Conservation (phyloP, 2,888 invertebrate species). For the Syrphus vitripennis region DNA sequence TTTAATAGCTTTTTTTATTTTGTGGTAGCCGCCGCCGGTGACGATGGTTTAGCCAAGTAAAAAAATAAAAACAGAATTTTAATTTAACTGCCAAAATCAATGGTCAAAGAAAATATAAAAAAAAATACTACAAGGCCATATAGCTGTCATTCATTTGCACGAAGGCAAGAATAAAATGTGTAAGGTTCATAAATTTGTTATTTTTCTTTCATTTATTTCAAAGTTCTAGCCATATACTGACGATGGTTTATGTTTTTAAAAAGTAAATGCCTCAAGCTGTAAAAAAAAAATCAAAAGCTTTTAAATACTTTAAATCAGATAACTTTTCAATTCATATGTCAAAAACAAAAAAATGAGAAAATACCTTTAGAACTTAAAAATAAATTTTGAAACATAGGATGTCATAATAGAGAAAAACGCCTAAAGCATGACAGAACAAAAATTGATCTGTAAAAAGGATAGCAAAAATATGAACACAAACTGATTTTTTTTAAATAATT, state of each 20-base stretch:
- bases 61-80: conserved; percentile 39
- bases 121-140: conserved; percentile 14
- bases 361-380: no score
- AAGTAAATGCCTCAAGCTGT: not conserved
- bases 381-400: no score
- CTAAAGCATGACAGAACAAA: no score
- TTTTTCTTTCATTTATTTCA: conserved; percentile 6
- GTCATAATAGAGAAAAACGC: no score
- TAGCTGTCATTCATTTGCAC: conserved; percentile 51
- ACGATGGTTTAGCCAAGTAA: not conserved
- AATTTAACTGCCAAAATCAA: conserved; percentile 56
- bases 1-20: conserved; percentile 36
- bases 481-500: no score
- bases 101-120: not conserved
- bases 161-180: conserved; percentile 54
- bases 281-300: not conserved
- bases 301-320: no score
- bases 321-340: not conserved
- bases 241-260: not conserved
- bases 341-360: no score
- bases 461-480: no score
- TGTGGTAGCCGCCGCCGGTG: not conserved
- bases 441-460: no score
- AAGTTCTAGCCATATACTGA: not conserved
- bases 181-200: conserved; percentile 58